These are phyloP conservation scores for Lasioglossum villosulum DNA, from an alignment of 2,888 invertebrate species.

Conservation along the genomic window DNA sequence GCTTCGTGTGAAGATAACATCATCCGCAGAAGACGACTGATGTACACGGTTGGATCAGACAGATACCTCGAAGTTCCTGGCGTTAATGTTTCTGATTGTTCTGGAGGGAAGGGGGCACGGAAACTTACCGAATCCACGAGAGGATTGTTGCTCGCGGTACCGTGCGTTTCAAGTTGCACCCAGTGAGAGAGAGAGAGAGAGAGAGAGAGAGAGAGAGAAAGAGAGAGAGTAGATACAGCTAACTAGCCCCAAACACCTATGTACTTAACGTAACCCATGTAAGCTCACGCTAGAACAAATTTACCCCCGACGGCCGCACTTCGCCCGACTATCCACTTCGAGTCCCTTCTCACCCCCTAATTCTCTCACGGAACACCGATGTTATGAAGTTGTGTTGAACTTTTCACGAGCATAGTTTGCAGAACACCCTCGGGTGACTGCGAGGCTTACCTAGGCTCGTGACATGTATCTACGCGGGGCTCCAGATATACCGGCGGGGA, in stretches of 20 bases:
- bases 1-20: neutral
- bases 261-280: slow-evolving; percentile 84
- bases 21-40: neutral
- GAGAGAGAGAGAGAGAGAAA: slow-evolving; percentile 13
- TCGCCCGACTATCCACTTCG: slow-evolving; percentile 68
- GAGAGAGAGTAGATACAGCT: slow-evolving; percentile 74
- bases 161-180: slow-evolving; percentile 63
- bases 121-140: slow-evolving; percentile 52
- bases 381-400: slow-evolving; percentile 84
- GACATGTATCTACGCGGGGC: slow-evolving; percentile 72
- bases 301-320: slow-evolving; percentile 68
- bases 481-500: slow-evolving; percentile 49
- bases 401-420: slow-evolving; percentile 83
- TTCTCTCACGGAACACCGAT: slow-evolving; percentile 77
- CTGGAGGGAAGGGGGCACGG: neutral
- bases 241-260: slow-evolving; percentile 82
- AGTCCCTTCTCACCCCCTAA: slow-evolving; percentile 74
- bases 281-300: slow-evolving; percentile 85
- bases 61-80: slow-evolving; percentile 15
- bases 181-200: slow-evolving; percentile 23
- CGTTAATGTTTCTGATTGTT: slow-evolving; percentile 21
- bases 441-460: slow-evolving; percentile 75
- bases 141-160: slow-evolving; percentile 50
- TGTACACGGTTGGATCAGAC: neutral
- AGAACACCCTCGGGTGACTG: slow-evolving; percentile 79